Percentiles rank a stretch among this genome's conserved stretches.
phyloP scores from a whole-genome alignment of 2,888 invertebrate genomes.

The Carabus problematicus region DNA sequence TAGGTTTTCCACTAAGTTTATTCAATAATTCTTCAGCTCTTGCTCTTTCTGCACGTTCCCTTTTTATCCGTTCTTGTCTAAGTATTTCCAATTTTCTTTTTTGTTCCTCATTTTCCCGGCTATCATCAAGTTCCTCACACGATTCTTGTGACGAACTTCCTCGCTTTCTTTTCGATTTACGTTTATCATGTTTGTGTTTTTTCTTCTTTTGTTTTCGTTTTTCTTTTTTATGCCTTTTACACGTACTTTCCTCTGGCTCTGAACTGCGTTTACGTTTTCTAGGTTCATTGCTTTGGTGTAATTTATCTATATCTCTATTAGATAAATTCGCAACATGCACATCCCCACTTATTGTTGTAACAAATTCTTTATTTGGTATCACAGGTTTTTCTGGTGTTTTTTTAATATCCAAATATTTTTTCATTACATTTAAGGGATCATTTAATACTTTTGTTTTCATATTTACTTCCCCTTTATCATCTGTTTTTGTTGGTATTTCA shows the following conservation, averaged over 20 bases:
- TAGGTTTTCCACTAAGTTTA: slow-evolving; percentile 67
- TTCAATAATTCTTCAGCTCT: slow-evolving; percentile 75
- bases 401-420: slow-evolving; percentile 60
- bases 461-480: slow-evolving; percentile 67
- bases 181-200: slow-evolving; percentile 52
- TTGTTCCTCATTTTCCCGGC: slow-evolving; percentile 50
- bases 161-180: slow-evolving; percentile 50
- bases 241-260: slow-evolving; percentile 41
- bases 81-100: slow-evolving; percentile 68
- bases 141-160: slow-evolving; percentile 32
- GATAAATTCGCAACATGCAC: slow-evolving; percentile 48
- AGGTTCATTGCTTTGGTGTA: slow-evolving; percentile 35
- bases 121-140: slow-evolving; percentile 47
- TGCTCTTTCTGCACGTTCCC: slow-evolving; percentile 81
- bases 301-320: slow-evolving; percentile 46
- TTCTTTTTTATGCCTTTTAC: slow-evolving; percentile 50
- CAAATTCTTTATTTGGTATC: slow-evolving; percentile 42
- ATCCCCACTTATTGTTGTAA: neutral
- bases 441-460: slow-evolving; percentile 70
- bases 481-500: slow-evolving; percentile 67
- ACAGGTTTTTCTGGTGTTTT: slow-evolving; percentile 21
- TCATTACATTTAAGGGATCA: slow-evolving; percentile 79
- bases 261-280: slow-evolving; percentile 27
- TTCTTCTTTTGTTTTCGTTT: slow-evolving; percentile 53
- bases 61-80: slow-evolving; percentile 76